Base-by-base conservation (phyloP, 2,113 vertebrate genomes). In the Hydrolagus affinis region DNA sequence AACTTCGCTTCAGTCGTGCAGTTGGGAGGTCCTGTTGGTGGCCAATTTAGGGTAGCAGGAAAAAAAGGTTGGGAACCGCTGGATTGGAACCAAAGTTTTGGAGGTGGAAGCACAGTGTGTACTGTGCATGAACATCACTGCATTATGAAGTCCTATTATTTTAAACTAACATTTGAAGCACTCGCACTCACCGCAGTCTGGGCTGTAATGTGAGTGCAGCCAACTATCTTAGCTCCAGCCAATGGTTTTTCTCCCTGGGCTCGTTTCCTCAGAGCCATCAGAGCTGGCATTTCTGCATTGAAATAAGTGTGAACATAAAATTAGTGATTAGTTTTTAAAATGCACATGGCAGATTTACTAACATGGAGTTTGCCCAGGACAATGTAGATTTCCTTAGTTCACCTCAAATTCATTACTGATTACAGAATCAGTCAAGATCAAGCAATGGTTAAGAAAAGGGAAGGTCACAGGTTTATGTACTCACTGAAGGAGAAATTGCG, bases 181-280 rank as follows among this genome's bases (percentile, higher is more conserved):
- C 21, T 21, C 85, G 30, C 9, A 91, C 96, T 96, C 89, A 99
- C 98, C 59, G 97, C 98, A 0, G 97, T 98, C 92, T 99, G 97
- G 0, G 98, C 98, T 0, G 98, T 99, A 86, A 99, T 99, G 92
- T 99, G 98, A 0, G 98, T 99, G 89, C 97, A 99, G 86, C 98
- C 98, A 91, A 99, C 98, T 83, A 99, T 97, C 91, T 99, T 99
- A 91, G 98, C 97, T 87, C 98, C 98, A 0, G 98, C 96, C 86
- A 99, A 90, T 0, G 98, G 98, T 85, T 99, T 99, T 92, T 99
- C 98, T 86, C 98, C 98, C 91, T 99, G 98, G 72, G 98, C 98
- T 91, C 98, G 93, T 93, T 99, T 99, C 92, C 97, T 95, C 89
- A 99, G 88, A 85, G 97, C 97, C 98, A 99, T 99, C 89, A 99